Evolutionary conservation across 1,140 invertebrate species (phyloP).

Genomic region (Portunus trituberculatus): DNA sequence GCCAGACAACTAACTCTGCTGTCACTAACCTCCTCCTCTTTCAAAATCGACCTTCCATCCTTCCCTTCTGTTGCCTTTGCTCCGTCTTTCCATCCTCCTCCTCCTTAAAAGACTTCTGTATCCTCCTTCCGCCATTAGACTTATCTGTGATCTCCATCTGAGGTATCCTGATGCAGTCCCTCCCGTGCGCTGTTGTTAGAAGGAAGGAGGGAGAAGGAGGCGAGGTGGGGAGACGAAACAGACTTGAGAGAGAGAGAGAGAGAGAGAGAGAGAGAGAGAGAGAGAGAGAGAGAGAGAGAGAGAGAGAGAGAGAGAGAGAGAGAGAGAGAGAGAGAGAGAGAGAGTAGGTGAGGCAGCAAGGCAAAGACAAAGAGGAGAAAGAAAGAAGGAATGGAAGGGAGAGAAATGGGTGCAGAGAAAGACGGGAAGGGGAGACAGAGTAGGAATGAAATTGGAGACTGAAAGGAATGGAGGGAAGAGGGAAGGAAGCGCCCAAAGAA

Average conservation of each 20-base stretch:
- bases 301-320: neutral
- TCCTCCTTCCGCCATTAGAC: neutral
- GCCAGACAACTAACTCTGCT: neutral
- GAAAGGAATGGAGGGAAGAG: neutral
- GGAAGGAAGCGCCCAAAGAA: neutral
- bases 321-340: too few relatives aligned
- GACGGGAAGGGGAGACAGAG: too few relatives aligned
- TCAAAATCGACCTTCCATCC: neutral
- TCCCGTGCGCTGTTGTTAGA: neutral
- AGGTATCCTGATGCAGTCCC: neutral
- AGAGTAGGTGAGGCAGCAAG: too few relatives aligned
- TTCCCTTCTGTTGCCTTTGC: neutral
- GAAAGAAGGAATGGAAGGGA: too few relatives aligned
- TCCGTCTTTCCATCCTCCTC: neutral
- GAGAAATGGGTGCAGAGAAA: too few relatives aligned
- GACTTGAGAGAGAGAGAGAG: neutral
- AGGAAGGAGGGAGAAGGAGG: neutral
- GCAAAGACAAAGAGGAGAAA: too few relatives aligned
- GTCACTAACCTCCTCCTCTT: neutral
- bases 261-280: neutral
- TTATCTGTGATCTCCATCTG: conserved; percentile 8
- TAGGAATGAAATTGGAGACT: too few relatives aligned
- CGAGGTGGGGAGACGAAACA: neutral
- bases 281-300: neutral
- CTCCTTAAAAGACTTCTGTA: neutral